A percentile compares a stretch with the other conserved stretches of the same genome.
Evolutionary conservation across 2,888 invertebrate species (phyloP).

Genomic region (Nesidiocoris tenuis): DNA sequence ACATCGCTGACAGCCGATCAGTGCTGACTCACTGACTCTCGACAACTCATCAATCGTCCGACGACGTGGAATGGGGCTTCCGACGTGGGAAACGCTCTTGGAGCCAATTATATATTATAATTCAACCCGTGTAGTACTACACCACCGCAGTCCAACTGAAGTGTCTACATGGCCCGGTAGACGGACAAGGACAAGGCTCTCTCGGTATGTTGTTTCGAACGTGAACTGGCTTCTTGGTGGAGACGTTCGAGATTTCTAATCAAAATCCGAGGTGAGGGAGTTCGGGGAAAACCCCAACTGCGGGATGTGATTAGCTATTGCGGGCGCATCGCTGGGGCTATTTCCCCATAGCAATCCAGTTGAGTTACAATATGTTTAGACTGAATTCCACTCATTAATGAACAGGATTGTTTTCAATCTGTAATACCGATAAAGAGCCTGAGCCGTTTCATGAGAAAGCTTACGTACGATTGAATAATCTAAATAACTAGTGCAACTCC

Average conservation of each 20-base stretch:
- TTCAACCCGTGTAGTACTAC: slow-evolving; percentile 29
- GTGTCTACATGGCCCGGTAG: neutral
- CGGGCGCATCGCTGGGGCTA: too few species aligned
- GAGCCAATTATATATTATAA: slow-evolving; percentile 42
- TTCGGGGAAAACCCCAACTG: too few species aligned
- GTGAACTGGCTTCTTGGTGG: slow-evolving; percentile 9
- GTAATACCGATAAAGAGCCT: too few species aligned
- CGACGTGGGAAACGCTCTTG: slow-evolving; percentile 37
- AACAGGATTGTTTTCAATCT: too few species aligned
- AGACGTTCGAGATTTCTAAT: slow-evolving; percentile 27
- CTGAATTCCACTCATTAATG: too few species aligned
- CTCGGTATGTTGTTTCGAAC: slow-evolving; percentile 18
- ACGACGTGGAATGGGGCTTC: slow-evolving; percentile 34
- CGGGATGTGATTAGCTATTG: neutral
- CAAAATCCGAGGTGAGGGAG: neutral
- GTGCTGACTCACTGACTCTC: slow-evolving; percentile 38
- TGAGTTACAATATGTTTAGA: too few species aligned
- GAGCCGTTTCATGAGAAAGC: too few species aligned
- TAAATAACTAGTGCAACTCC: too few species aligned
- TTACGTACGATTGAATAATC: too few species aligned
- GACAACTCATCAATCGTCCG: slow-evolving; percentile 42
- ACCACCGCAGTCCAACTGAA: slow-evolving; percentile 2
- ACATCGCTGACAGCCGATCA: slow-evolving; percentile 35
- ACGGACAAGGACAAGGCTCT: neutral
- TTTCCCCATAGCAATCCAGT: too few species aligned